Conservation (phyloP, 2,888 invertebrate genomes). For the Clusia tigrina region DNA sequence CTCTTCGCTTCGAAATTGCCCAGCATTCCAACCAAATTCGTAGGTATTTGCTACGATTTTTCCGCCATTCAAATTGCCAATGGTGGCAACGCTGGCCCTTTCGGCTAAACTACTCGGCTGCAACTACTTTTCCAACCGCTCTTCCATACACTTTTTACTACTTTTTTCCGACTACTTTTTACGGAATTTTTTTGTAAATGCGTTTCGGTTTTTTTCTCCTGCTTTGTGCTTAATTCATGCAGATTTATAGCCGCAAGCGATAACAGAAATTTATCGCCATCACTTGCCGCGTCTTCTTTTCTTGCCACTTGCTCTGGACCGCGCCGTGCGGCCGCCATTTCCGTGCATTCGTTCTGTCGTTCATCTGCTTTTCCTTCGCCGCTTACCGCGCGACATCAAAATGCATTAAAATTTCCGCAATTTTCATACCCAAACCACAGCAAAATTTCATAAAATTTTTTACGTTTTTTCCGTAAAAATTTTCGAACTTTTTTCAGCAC, state of each 20-base stretch:
- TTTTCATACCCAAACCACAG: background rate
- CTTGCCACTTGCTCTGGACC: conserved; percentile 31
- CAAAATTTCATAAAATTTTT: background rate
- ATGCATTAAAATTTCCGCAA: conserved; percentile 7
- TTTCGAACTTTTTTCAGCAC: background rate
- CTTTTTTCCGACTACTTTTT: background rate
- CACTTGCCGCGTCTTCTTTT: conserved; percentile 14
- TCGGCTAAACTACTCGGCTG: too few species aligned
- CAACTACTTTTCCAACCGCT: too few species aligned
- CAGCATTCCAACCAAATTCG: too few species aligned
- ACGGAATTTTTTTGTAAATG: background rate
- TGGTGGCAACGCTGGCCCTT: too few species aligned
- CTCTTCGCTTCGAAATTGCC: too few species aligned
- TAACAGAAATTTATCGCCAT: conserved; percentile 51
- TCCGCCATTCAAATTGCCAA: too few species aligned
- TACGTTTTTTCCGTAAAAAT: background rate
- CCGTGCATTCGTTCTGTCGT: background rate
- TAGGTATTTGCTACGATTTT: too few species aligned
- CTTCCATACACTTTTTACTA: background rate
- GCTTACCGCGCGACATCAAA: background rate
- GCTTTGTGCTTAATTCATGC: conserved; percentile 46
- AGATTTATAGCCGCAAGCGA: conserved; percentile 52
- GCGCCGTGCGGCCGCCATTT: conserved; percentile 19
- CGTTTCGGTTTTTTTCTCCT: conserved; percentile 30
- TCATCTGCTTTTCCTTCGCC: background rate